Conservation (phyloP, 2,797 vertebrate species). For the Carduelis carduelis region DNA sequence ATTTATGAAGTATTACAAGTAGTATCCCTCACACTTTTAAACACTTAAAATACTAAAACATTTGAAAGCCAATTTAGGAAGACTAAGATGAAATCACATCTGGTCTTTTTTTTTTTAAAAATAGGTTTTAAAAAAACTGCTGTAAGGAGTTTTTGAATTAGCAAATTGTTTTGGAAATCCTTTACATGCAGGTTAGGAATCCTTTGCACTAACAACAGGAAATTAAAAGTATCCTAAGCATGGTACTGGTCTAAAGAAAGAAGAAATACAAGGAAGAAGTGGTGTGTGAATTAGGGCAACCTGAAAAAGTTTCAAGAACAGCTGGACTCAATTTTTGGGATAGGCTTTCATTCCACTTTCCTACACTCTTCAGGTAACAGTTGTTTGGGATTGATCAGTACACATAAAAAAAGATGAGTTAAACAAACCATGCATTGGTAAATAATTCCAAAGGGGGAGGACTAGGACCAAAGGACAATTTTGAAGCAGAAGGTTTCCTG, state of each 20-base stretch:
- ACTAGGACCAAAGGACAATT: not conserved
- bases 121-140: not conserved
- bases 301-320: not conserved
- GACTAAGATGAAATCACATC: not conserved
- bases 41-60: not conserved
- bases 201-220: not conserved
- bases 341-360: not conserved
- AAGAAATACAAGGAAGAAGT: not conserved
- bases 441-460: not conserved
- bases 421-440: not conserved
- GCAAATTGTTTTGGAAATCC: not conserved
- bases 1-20: not conserved
- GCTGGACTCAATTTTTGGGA: not conserved
- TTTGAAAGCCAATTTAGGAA: not conserved
- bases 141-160: not conserved
- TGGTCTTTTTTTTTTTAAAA: not conserved
- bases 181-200: not conserved
- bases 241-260: not conserved
- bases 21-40: not conserved
- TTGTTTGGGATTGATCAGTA: not conserved
- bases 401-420: not conserved
- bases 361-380: not conserved
- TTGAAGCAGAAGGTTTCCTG: not conserved
- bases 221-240: not conserved
- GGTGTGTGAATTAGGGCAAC: not conserved